phyloP scores from a whole-genome alignment of 2,113 vertebrate genomes.

The Pipra filicauda region DNA sequence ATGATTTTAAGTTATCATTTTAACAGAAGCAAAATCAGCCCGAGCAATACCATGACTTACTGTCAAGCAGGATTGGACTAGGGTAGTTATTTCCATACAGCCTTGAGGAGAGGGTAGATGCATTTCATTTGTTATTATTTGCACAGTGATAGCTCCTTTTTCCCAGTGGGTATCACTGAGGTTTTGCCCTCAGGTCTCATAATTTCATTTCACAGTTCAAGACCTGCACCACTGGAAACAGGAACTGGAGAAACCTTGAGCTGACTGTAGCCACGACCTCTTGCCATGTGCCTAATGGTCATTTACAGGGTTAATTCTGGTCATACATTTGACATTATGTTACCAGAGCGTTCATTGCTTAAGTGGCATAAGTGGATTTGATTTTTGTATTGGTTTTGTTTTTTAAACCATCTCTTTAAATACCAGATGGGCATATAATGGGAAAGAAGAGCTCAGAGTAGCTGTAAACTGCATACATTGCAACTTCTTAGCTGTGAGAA shows the following conservation, averaged over 20 bases:
- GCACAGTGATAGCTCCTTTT: not conserved
- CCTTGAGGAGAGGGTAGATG: not conserved
- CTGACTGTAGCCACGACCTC: not conserved
- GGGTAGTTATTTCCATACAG: not conserved
- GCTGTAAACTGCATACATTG: not conserved
- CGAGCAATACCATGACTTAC: not conserved
- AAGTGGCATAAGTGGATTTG: not conserved
- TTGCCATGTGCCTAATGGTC: not conserved
- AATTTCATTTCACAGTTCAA: slow-evolving; percentile 30
- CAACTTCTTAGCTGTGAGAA: not conserved
- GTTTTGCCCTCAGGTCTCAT: slow-evolving; percentile 14
- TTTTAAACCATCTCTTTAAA: slow-evolving; percentile 8
- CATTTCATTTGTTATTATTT: slow-evolving; percentile 24
- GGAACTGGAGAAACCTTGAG: slow-evolving; percentile 10
- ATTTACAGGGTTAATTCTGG: not conserved
- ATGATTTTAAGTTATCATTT: not conserved
- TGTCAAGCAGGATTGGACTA: not conserved
- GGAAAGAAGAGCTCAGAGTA: not conserved
- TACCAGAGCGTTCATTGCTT: not conserved
- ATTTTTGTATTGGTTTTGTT: not conserved
- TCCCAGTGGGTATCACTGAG: not conserved
- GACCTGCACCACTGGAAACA: not conserved
- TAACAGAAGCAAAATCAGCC: not conserved
- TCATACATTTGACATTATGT: not conserved
- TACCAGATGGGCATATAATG: not conserved